Evolutionary conservation across 2,888 invertebrate genomes (phyloP).

Genomic region (Anodontia alba): DNA sequence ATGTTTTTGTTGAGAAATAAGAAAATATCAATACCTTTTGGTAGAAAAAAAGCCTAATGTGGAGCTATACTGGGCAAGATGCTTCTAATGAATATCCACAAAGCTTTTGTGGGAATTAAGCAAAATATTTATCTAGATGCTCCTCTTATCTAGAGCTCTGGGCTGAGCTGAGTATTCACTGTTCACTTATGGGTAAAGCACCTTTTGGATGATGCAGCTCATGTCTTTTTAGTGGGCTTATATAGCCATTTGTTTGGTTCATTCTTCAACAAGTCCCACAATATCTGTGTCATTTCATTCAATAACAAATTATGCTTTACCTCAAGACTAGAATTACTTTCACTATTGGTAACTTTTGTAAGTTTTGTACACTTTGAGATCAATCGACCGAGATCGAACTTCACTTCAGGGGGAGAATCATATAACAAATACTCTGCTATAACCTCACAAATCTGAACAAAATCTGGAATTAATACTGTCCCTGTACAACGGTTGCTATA

Average conservation of each 20-base stretch:
- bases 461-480: constrained; percentile 61
- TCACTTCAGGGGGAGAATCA: constrained; percentile 71
- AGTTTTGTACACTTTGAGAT: constrained; percentile 66
- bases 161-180: too few relatives aligned
- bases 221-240: constrained; percentile 22
- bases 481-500: constrained; percentile 63
- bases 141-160: too few relatives aligned
- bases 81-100: too few relatives aligned
- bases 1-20: too few relatives aligned
- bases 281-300: constrained; percentile 70
- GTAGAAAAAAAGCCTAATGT: too few relatives aligned
- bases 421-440: constrained; percentile 75
- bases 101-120: too few relatives aligned
- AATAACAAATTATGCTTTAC: constrained; percentile 75
- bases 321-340: not conserved
- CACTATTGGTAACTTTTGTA: constrained; percentile 9
- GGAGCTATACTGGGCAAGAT: too few relatives aligned
- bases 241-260: constrained; percentile 62
- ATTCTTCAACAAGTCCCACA: constrained; percentile 78
- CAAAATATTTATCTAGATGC: too few relatives aligned
- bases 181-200: too few relatives aligned
- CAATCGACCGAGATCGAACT: constrained; percentile 60
- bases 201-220: too few relatives aligned
- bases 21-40: too few relatives aligned
- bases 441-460: constrained; percentile 75